phyloP scores from a whole-genome alignment of 2,888 invertebrate genomes.

The Lepidocyrtoides sp. region DNA sequence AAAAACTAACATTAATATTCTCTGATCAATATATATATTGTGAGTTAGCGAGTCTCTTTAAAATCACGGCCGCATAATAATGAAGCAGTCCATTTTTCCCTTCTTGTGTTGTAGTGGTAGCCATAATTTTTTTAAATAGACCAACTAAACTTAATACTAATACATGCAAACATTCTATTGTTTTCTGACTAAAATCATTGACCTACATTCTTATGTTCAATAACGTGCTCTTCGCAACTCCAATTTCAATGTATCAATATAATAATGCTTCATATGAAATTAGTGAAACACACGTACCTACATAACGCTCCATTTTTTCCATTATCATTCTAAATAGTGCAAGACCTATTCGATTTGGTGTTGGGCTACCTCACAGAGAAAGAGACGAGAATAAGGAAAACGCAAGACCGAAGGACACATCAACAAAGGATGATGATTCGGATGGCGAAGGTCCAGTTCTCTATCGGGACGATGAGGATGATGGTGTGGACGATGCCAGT shows the following conservation, averaged over 20 bases:
- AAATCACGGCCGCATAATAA: too few relatives aligned
- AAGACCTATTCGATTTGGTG: conserved; percentile 93
- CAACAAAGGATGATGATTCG: conserved; percentile 88
- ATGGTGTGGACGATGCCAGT: conserved; percentile 88
- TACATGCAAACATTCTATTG: conserved; percentile 16
- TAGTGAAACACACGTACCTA: background rate
- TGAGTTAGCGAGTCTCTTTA: too few relatives aligned
- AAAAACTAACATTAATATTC: too few relatives aligned
- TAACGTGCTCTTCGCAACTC: background rate
- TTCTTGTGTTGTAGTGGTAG: background rate
- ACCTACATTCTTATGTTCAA: conserved; percentile 61
- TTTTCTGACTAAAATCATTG: conserved; percentile 68
- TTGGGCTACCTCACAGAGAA: conserved; percentile 92
- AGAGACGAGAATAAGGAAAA: conserved; percentile 91
- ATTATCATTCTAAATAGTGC: conserved; percentile 88
- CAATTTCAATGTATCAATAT: background rate
- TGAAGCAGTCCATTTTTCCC: too few relatives aligned
- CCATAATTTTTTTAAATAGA: background rate
- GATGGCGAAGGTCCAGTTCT: conserved; percentile 89
- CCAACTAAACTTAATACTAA: background rate
- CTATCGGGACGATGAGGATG: conserved; percentile 89
- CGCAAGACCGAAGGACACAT: conserved; percentile 83
- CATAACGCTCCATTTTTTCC: conserved; percentile 43
- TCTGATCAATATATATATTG: too few relatives aligned
- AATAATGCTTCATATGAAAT: background rate